Evolutionary conservation across 1,140 invertebrate genomes (phyloP).

Genomic region (Ephestia elutella): DNA sequence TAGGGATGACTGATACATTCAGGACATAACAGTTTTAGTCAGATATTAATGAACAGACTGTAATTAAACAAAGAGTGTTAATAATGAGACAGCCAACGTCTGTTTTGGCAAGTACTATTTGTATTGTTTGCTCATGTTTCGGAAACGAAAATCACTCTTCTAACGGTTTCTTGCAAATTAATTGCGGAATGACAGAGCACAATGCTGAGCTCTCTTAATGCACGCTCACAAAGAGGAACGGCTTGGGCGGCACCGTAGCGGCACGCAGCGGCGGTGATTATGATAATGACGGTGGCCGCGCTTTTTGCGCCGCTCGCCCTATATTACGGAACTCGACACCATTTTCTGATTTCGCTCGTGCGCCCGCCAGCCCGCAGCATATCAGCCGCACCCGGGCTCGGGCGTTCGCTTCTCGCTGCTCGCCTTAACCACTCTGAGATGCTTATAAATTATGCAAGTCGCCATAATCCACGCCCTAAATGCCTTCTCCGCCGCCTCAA

Average conservation of each 20-base stretch:
- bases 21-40: too few relatives aligned
- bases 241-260: slow-evolving; percentile 57
- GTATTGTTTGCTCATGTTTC: slow-evolving; percentile 13
- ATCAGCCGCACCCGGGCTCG: slow-evolving; percentile 22
- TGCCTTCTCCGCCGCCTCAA: slow-evolving; percentile 64
- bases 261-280: slow-evolving; percentile 68
- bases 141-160: slow-evolving; percentile 31
- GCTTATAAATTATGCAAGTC: slow-evolving; percentile 70
- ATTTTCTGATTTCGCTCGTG: slow-evolving; percentile 45
- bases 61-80: not conserved
- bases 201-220: slow-evolving; percentile 66
- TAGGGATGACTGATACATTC: too few relatives aligned
- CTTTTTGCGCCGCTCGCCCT: slow-evolving; percentile 62
- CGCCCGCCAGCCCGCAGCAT: slow-evolving; percentile 26
- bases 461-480: slow-evolving; percentile 70
- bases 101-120: not conserved
- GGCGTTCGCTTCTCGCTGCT: slow-evolving; percentile 34
- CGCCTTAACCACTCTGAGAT: slow-evolving; percentile 53
- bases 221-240: slow-evolving; percentile 68
- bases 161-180: slow-evolving; percentile 59
- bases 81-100: not conserved
- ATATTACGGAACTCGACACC: slow-evolving; percentile 59
- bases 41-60: too few relatives aligned
- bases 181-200: slow-evolving; percentile 69
- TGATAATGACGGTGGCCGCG: slow-evolving; percentile 70